Evolutionary conservation across 2,113 vertebrate species (phyloP), one percentile per base, ranked within the genome.

Genomic region (sheep (Ovis aries)): DNA sequence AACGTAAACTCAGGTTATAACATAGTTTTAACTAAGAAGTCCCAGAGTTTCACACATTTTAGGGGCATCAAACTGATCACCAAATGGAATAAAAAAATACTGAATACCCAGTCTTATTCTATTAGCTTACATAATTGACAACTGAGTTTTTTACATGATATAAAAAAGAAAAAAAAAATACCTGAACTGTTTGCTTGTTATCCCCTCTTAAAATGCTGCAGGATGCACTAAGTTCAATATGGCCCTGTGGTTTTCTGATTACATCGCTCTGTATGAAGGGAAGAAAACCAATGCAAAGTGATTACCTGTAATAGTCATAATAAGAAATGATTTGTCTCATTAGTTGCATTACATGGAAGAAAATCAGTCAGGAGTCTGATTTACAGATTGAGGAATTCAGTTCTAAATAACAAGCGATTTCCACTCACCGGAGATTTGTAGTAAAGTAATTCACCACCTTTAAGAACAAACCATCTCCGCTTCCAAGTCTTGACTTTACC

Each of bases 401-500:
- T 43, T 74, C 62, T 94, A 60, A 95, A 87, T 0, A 31, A 60
- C n/a, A 81, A 96, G 29, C 53, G 59, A 6, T 15, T 84, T 45
- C 50, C 91, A 99, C 99, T 99, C 98, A 99, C 99, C 7, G 99
- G 99, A 95, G 99, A 99, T 98, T 99, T 99, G 98, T 99, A 99
- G 98, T 99, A 99, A 0, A 99, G 99, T 98, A 99, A 98, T 98
- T 99, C 99, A 4, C 99, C 99, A 36, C 99, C 99, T 99, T 99
- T 99, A 52, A 99, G 99, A 92, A 99, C 99, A 98, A 99, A 99
- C 99, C 99, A 99, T 95, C 99, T 99, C 97, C 99, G 99, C 98
- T 99, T 99, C 99, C 99, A 99, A 29, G 99, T 99, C 98, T 99
- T 99, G 97, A 99, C 99, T 99, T 99, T 99, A 16, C 99, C 99